Base-by-base conservation (phyloP, 2,797 vertebrate genomes). In the Sternotherus odoratus region DNA sequence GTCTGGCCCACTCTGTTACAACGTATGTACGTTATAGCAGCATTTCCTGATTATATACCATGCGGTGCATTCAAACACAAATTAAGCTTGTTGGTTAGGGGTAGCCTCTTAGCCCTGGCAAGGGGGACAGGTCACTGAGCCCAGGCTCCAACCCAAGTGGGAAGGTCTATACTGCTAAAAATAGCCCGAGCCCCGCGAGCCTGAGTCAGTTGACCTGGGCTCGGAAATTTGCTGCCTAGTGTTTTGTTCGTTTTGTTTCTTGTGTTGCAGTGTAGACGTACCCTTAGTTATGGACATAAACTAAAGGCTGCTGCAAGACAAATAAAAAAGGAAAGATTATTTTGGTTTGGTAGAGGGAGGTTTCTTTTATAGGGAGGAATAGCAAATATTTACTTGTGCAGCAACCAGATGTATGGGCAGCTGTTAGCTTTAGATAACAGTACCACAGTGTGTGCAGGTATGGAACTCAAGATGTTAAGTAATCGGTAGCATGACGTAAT, bases 401-500 rank as follows among this genome's bases (percentile, higher is more conserved):
- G 74, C 43, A 86, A 83, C 54, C 30, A 74, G 24, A 43, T 77
- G 83, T 78, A 50, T 23, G 75, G 50, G 72, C 75, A 90, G 80
- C 53, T 90, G 30, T 87, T 95, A 91, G 80, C 92, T 94, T 87
- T 95, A 93, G 75, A 74, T 94, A 87, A 74, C 66, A 93, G 5
- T 66, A 6, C 30, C 77, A 93, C 60, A 79, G 53, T 1, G 10
- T 79, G 53, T 2, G 4, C 15, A 77, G 57, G 72, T 79, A 89
- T 63, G 69, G 60, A 78, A 72, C 24, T 36, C 28, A 88, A 83
- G 75, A 66, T 51, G 3, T 6, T 54, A 63, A 60, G 46, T 66
- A 28, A 78, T 36, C 60, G 53, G 75, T 83, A 80, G 26, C 36
- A 1, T 1, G 30, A 17, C 21, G 33, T 15, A 66, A 26, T 16